These are phyloP conservation scores for Panthera uncia DNA, from an alignment of 2,113 vertebrate genomes.

Conservation along the genomic window DNA sequence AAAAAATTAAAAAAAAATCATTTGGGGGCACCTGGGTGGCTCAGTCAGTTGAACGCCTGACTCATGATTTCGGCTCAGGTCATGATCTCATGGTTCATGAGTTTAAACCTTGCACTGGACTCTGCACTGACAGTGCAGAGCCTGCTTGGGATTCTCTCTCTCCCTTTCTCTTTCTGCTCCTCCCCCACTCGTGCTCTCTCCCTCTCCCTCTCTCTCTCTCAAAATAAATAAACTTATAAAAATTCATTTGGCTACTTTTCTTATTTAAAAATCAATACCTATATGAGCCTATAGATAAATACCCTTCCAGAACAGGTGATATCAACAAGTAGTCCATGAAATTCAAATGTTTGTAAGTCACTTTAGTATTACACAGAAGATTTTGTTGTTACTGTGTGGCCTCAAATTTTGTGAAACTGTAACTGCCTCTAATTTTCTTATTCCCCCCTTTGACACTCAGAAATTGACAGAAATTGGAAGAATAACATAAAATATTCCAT, in stretches of 20 bases:
- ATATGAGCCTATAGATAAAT: conserved; percentile 46
- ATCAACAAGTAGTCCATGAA: conserved; percentile 40
- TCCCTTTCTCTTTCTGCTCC: too few species aligned
- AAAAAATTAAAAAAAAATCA: background rate
- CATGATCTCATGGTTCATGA: too few species aligned
- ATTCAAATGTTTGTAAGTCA: conserved; percentile 30
- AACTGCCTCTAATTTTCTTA: conserved; percentile 48
- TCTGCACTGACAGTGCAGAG: too few species aligned
- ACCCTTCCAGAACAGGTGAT: conserved; percentile 45
- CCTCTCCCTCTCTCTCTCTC: too few species aligned
- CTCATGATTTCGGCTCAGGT: too few species aligned
- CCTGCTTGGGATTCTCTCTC: too few species aligned
- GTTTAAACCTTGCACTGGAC: too few species aligned
- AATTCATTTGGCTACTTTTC: conserved; percentile 19
- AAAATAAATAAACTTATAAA: too few species aligned
- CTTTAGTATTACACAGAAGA: conserved; percentile 10
- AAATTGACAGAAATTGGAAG: conserved; percentile 43
- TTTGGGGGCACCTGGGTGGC: too few species aligned
- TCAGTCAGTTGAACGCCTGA: too few species aligned
- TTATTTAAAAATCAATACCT: conserved; percentile 55
- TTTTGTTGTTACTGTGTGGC: conserved; percentile 49
- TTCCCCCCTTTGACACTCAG: conserved; percentile 14
- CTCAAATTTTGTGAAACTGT: conserved; percentile 49
- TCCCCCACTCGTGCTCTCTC: too few species aligned
- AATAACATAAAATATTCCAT: conserved; percentile 7